These are phyloP conservation scores for Diabrotica virgifera DNA, from an alignment of 1,140 invertebrate genomes.

Conservation along the genomic window DNA sequence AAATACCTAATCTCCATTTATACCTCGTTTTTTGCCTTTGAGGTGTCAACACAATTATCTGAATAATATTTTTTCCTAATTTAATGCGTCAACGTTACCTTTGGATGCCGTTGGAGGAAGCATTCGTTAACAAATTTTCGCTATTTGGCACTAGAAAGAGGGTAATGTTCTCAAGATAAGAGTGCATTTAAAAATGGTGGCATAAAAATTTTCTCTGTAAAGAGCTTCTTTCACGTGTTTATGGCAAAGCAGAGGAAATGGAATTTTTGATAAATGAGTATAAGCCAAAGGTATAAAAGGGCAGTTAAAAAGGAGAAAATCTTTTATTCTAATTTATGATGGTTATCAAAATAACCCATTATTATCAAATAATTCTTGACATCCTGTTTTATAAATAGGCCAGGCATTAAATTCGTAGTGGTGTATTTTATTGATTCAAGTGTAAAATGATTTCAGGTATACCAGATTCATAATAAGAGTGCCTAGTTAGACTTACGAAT, in stretches of 20 bases:
- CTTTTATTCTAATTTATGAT: not conserved
- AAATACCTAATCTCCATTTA: no score
- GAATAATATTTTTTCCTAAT: not conserved
- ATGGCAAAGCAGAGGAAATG: not conserved
- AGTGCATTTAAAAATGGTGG: not conserved
- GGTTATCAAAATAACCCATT: no score
- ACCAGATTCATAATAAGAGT: no score
- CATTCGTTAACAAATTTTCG: not conserved
- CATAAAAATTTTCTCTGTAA: not conserved
- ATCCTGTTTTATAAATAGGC: no score
- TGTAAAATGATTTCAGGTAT: no score
- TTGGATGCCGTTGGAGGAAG: not conserved
- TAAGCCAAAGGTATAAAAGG: not conserved
- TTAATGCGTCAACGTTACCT: not conserved
- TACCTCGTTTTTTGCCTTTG: no score
- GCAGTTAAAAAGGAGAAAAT: constrained; percentile 1
- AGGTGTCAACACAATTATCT: no score
- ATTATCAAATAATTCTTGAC: no score
- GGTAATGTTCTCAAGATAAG: not conserved
- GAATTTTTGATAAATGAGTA: constrained; percentile 3
- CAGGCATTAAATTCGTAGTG: no score
- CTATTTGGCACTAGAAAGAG: constrained; percentile 1
- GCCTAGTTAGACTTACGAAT: no score
- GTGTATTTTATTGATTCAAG: no score
- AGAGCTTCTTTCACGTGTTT: not conserved